Evolutionary conservation across 2,113 vertebrate species (phyloP), one percentile per base, ranked within the genome.

Genomic region (Apistogramma diplotaenia): DNA sequence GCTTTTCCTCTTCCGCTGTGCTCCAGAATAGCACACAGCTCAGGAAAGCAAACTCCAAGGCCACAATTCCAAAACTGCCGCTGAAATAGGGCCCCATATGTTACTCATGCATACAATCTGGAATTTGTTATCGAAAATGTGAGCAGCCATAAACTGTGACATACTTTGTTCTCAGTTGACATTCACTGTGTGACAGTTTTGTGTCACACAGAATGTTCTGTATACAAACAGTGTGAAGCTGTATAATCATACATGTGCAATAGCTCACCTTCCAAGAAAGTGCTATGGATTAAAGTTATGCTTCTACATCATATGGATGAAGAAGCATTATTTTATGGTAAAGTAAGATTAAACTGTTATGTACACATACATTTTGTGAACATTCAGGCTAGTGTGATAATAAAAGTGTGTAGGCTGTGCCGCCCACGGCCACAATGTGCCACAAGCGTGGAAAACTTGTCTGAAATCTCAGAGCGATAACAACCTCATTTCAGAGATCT

Each of bases 361-460:
- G 8, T 43, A 40, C 11, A 1, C 10, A 18, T 43, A 8, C 2
- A 37, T 43, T 55, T 65, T 61, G 59, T 19, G 9, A n/a, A 8
- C 19, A 37, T 2, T n/a, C 35, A 46, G 61, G 37, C 25, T 16
- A 46, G 43, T 11, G 3, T 60, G 58, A 33, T 33, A 12, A 60
- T 35, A 33, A 60, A n/a, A 60, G 33, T 11, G 16, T 29, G 16
- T 0, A 7, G 9, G 4, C 16, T n/a, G 8, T 19, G 2, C 7
- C 8, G 8, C n/a, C n/a, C n/a, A n/a, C n/a, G n/a, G n/a, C n/a
- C n/a, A n/a, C n/a, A n/a, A 21, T 1, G 5, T 4, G 59, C 2
- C 5, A 21, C 18, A 1, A n/a, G 6, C n/a, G 46, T 53, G 67
- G 9, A 53, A 9, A 71, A 9, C 10, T 35, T 72, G 4, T 43